Conservation (phyloP, 1,140 invertebrate genomes). For the Coelopa frigida region DNA sequence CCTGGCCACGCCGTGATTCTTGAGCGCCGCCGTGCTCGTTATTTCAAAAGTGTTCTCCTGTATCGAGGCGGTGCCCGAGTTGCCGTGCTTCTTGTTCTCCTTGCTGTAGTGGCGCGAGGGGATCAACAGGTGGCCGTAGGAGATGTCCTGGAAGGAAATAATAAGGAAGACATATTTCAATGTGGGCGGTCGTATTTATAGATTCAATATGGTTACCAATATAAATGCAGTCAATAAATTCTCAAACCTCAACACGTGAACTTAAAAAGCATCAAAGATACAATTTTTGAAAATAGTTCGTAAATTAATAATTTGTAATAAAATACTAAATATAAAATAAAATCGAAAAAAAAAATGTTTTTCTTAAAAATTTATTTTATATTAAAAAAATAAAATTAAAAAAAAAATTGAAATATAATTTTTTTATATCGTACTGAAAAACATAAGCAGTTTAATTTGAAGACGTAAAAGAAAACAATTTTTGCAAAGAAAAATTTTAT, state of each 20-base stretch:
- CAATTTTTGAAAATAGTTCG: too few relatives aligned
- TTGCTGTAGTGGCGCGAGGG: constrained; percentile 59
- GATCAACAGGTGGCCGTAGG: constrained; percentile 75
- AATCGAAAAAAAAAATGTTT: too few relatives aligned
- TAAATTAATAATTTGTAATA: too few relatives aligned
- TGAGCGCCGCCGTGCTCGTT: constrained; percentile 36
- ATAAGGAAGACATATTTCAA: too few relatives aligned
- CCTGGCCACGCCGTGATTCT: constrained; percentile 44
- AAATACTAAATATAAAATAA: too few relatives aligned
- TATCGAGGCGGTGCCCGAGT: constrained; percentile 19
- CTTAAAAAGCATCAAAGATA: not conserved
- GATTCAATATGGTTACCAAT: not conserved
- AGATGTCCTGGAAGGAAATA: constrained; percentile 60
- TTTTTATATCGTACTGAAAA: too few relatives aligned
- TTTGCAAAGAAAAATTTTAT: too few relatives aligned
- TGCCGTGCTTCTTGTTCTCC: constrained; percentile 34
- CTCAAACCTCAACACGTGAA: not conserved
- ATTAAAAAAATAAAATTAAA: not conserved
- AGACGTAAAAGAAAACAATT: too few relatives aligned
- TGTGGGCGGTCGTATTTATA: too few relatives aligned
- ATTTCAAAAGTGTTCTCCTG: constrained; percentile 42
- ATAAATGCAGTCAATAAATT: not conserved
- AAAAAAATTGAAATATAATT: not conserved
- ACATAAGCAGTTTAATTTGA: too few relatives aligned
- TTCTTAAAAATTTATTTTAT: too few relatives aligned